Percentiles rank a stretch among this genome's conserved stretches.
phyloP scores from a whole-genome alignment of 2,113 vertebrate species.

The Charadrius vociferus region DNA sequence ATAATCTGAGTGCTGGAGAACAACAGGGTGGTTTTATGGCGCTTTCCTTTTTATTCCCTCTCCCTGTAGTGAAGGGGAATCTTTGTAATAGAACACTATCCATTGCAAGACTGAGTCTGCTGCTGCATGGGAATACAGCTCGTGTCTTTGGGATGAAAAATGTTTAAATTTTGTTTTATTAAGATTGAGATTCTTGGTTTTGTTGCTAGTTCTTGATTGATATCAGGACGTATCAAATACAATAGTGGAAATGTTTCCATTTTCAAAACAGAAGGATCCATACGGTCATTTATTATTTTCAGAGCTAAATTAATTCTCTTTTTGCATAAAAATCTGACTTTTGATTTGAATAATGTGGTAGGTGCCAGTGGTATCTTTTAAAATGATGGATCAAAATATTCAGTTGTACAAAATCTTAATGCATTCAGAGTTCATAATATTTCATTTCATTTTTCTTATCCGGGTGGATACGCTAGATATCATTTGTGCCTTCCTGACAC shows the following conservation, averaged over 20 bases:
- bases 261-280: neutral
- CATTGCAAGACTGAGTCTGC: neutral
- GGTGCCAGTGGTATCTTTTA: neutral
- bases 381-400: neutral
- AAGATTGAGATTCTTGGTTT: neutral
- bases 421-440: neutral
- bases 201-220: neutral
- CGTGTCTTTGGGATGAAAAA: neutral
- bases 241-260: neutral
- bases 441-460: neutral
- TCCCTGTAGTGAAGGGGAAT: neutral
- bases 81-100: neutral
- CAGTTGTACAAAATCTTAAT: neutral
- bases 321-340: constrained; percentile 1
- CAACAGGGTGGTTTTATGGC: neutral
- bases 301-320: neutral
- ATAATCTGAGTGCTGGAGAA: neutral
- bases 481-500: neutral
- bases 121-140: neutral
- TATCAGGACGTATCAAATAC: neutral
- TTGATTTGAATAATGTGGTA: neutral
- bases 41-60: neutral
- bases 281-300: neutral
- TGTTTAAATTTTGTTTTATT: neutral
- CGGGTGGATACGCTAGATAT: neutral